Evolutionary conservation across 2,888 invertebrate genomes (phyloP), one percentile per base, ranked within the genome.

Genomic region (Rhamphomyia laevipes): DNA sequence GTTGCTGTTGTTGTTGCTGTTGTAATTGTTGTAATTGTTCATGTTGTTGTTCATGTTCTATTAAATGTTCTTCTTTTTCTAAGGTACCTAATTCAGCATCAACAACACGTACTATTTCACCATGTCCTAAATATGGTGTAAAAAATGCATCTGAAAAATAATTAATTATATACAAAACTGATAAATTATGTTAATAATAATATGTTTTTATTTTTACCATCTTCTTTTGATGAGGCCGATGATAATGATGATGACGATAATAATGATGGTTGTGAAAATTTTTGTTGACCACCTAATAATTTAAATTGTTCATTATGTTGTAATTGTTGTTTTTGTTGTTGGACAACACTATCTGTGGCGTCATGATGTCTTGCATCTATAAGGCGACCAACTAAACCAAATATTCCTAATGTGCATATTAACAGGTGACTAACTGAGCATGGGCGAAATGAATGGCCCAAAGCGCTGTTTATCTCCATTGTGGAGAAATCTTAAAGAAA

Each of bases 1-100:
- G 43, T 2, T 33, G 18, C 17, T 47, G 55, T 69, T 72, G 48
- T 33, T 47, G 55, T 69, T 72, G 47, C 30, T 67, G 72, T 71
- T 45, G 53, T 42, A 21, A 11, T 57, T 73, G 70, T 51, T 68
- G 56, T 51, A 71, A 67, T 38, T 72, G 16, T 10, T 43, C 42
- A 13, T 10, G 35, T 7, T 35, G 33, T 18, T 43, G 47, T 6
- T 43, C 37, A 42, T 56, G 55, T 35, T 57, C 56, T 17, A 17
- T 11, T 13, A 18, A 12, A 40, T 27, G 42, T 40, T 30, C 45
- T 23, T 57, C 53, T 43, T 57, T 55, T 45, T 74, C 71, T 58
- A 76, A 73, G 48, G 75, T 74, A 59, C 75, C 76, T 55, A 75
- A 61, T 57, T 75, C 75, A 18, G 76, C 74, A 62, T 75, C 74